These are phyloP conservation scores for Acanthosepion lycidas DNA, from an alignment of 2,888 invertebrate species.

Conservation along the genomic window DNA sequence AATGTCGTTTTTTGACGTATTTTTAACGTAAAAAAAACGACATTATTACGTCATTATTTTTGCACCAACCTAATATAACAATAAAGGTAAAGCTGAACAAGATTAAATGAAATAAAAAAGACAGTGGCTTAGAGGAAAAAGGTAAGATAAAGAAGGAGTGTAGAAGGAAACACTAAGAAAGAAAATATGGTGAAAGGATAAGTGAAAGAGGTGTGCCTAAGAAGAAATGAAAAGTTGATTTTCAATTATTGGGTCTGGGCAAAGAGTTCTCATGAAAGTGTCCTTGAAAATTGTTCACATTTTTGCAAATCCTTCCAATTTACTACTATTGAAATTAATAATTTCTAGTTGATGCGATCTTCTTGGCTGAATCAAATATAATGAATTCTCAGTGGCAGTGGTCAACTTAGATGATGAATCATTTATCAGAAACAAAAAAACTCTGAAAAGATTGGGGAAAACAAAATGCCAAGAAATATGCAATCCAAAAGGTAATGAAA, in stretches of 20 bases:
- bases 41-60: too few relatives aligned
- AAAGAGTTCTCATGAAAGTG: background rate
- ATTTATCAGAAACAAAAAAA: background rate
- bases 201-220: background rate
- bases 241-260: background rate
- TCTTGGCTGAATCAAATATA: background rate
- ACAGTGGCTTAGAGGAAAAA: background rate
- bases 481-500: background rate
- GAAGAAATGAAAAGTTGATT: too few relatives aligned
- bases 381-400: background rate
- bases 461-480: background rate
- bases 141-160: background rate
- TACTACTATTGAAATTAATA: background rate
- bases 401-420: background rate
- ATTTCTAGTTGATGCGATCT: background rate
- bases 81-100: too few relatives aligned
- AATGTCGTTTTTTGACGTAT: too few relatives aligned
- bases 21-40: too few relatives aligned
- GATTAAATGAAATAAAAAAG: background rate
- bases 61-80: too few relatives aligned
- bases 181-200: background rate
- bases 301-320: constrained; percentile 15
- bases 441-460: background rate
- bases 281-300: background rate
- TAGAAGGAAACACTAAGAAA: background rate